Conservation (phyloP, 2,797 vertebrate species). For the Nyctalus aviator region DNA sequence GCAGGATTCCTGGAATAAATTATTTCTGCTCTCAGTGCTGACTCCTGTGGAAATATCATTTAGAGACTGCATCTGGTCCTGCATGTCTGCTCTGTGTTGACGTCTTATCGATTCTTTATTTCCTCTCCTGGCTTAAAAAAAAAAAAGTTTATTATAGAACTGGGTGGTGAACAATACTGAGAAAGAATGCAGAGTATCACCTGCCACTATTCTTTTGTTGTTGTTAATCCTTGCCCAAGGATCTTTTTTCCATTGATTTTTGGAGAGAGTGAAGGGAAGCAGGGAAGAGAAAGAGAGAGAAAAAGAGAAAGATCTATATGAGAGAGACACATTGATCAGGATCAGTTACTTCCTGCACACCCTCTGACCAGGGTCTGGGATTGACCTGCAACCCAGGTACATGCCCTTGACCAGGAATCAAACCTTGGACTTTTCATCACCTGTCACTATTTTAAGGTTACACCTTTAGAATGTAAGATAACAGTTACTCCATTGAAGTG, state of each 20-base stretch:
- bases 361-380: too few species aligned
- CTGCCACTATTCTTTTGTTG: neutral
- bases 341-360: too few species aligned
- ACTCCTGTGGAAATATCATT: neutral
- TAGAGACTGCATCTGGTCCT: neutral
- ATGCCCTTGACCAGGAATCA: too few species aligned
- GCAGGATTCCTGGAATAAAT: slow-evolving; percentile 29
- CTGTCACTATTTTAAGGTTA: neutral
- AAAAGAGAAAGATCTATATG: too few species aligned
- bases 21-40: neutral
- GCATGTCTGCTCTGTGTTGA: neutral
- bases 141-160: neutral
- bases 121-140: slow-evolving; percentile 22
- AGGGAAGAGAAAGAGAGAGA: too few species aligned
- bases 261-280: too few species aligned
- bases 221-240: too few species aligned
- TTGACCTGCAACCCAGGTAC: too few species aligned
- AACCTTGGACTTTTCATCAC: neutral
- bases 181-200: neutral
- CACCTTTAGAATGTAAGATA: neutral
- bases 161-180: neutral
- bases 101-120: neutral
- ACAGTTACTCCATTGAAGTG: neutral
- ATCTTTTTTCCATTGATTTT: too few species aligned
- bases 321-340: too few species aligned